Conservation (phyloP, 2,797 vertebrate genomes). For the Coreius guichenoti region DNA sequence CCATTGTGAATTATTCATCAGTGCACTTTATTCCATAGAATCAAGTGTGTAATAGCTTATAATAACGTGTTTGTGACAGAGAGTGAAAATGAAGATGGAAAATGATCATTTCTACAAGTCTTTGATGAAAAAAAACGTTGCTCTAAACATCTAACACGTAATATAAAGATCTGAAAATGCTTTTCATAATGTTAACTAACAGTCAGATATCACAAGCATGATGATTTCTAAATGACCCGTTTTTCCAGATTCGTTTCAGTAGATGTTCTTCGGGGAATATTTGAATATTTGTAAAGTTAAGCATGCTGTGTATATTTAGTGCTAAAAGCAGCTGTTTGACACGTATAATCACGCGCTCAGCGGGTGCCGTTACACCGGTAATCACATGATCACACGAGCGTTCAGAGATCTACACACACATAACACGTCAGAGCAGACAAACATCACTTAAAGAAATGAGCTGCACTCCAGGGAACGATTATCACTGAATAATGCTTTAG, state of each 20-base stretch:
- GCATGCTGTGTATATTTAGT: neutral
- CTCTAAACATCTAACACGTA: neutral
- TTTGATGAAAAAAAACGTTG: neutral
- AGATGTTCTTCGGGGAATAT: neutral
- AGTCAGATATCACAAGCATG: neutral
- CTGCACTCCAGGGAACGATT: neutral
- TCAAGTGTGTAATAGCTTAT: neutral
- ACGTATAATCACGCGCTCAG: neutral
- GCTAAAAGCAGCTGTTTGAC: neutral
- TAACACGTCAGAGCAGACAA: neutral
- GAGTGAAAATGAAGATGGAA: neutral
- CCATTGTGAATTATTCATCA: neutral
- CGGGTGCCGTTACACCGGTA: neutral
- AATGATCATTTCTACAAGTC: neutral
- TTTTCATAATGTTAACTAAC: neutral
- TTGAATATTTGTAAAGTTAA: neutral
- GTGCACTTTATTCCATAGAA: neutral
- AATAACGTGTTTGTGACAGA: neutral
- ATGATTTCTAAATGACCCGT: neutral
- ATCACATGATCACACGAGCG: neutral
- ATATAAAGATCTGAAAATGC: neutral
- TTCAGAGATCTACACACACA: neutral
- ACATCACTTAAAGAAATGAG: neutral
- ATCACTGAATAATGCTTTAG: neutral
- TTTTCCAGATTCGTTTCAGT: neutral